Base-by-base conservation (phyloP, 2,113 vertebrate genomes). In the Lepus europaeus region DNA sequence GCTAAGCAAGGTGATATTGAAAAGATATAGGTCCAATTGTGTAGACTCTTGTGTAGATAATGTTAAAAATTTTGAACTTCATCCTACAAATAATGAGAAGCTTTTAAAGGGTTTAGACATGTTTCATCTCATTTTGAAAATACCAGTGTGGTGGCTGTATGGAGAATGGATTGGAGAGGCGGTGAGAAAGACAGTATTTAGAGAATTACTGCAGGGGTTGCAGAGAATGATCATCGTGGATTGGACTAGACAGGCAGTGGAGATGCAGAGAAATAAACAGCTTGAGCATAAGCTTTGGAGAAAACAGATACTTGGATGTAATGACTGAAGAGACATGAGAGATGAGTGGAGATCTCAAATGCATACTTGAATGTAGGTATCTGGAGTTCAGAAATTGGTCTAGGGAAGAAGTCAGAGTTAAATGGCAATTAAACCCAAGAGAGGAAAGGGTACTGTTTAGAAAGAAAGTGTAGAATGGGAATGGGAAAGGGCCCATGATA, bases 81-180 rank as follows among this genome's bases (percentile, higher is more conserved):
- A 83, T 64, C 2, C 70, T 79, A 5, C 64, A 59, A 93, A 72
- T 79, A 74, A 66, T 49, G 45, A 93, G 56, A 93, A 79, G 31
- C 4, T 25, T 83, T 81, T 77, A 73, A 85, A 85, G 70, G 63
- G 7, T 27, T 81, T 83, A 92, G 86, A 93, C 19, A 91, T n/a
- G 17, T 74, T 83, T 83, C 20, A 89, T 59, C 23, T 85, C 36
- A 49, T 82, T 94, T 87, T 79, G 89, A 90, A 96, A 85, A 69
- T 31, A 69, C 69, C 72, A 81, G 27, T 63, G 69, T 86, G 49
- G 36, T 76, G 10, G 73, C 82, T 78, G 0, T 49, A 29, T 61
- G 84, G 36, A 96, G 16, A 82, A 66, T 33, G 79, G 53, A 45
- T 23, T 29, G 51, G 33, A 77, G 74, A 77, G n/a, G 59, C 10